Evolutionary conservation across 2,113 vertebrate species (phyloP).

Genomic region (Colaptes auratus): DNA sequence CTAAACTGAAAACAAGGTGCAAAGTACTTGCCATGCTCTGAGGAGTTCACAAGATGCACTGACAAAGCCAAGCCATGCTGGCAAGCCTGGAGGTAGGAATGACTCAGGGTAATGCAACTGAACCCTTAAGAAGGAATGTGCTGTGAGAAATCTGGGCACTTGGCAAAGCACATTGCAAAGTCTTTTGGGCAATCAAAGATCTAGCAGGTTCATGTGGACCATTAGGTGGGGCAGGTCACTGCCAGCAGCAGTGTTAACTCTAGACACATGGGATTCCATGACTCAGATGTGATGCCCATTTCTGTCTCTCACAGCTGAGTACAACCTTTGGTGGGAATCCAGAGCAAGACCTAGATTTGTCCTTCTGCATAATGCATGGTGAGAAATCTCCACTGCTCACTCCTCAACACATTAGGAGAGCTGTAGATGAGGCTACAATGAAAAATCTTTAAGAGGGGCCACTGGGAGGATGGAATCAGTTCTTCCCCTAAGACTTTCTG

Average conservation of each 20-base stretch:
- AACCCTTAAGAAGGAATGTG: background rate
- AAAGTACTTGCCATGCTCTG: background rate
- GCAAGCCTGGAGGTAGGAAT: background rate
- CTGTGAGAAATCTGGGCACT: background rate
- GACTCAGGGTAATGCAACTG: background rate
- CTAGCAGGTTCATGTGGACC: background rate
- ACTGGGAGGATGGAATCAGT: background rate
- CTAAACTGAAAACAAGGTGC: constrained; percentile 16
- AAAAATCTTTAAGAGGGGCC: background rate
- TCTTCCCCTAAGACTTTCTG: background rate
- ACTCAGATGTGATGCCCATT: background rate
- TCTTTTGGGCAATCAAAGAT: background rate
- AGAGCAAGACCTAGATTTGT: background rate
- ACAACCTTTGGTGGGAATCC: background rate
- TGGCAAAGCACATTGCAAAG: background rate
- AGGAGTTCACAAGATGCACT: background rate
- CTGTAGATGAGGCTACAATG: background rate
- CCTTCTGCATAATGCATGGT: background rate
- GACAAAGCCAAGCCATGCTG: background rate
- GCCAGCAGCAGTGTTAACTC: background rate
- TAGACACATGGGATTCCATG: background rate
- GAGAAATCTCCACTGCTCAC: background rate
- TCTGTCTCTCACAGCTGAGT: background rate
- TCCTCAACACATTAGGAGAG: fast-evolving
- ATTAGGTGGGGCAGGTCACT: fast-evolving